phyloP scores from a whole-genome alignment of 2,113 vertebrate species.

The Anhinga rufa region DNA sequence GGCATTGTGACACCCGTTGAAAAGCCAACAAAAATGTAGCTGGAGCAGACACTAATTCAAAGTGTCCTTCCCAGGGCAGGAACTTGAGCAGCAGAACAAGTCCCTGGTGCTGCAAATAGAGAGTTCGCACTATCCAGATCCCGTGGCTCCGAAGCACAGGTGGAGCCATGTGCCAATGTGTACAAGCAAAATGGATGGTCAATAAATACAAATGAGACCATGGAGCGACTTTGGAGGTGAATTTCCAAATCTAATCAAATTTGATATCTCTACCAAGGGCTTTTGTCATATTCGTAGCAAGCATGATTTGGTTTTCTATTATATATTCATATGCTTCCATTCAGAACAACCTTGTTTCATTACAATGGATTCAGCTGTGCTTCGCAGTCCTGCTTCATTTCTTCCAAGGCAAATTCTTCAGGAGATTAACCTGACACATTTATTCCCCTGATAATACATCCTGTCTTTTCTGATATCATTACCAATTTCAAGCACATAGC shows the following conservation, averaged over 20 bases:
- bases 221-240: neutral
- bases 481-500: slow-evolving; percentile 38
- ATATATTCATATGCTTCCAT: slow-evolving; percentile 24
- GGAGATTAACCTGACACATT: slow-evolving; percentile 66
- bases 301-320: neutral
- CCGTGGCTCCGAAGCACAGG: neutral
- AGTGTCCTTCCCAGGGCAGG: neutral
- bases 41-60: neutral
- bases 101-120: neutral
- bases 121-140: accelerated
- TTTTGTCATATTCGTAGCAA: neutral
- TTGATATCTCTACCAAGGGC: neutral
- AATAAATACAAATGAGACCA: neutral
- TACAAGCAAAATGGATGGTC: neutral
- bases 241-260: slow-evolving; percentile 1
- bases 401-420: slow-evolving; percentile 56
- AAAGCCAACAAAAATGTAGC: neutral
- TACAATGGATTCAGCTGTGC: neutral
- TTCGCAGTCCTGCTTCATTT: slow-evolving; percentile 52
- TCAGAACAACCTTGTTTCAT: slow-evolving; percentile 41
- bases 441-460: slow-evolving; percentile 52
- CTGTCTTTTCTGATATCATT: slow-evolving; percentile 56
- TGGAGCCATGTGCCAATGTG: accelerated
- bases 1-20: neutral
- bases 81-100: neutral